These are phyloP conservation scores for Pseudomyrmex gracilis DNA, from an alignment of 1,140 invertebrate species.

Conservation along the genomic window DNA sequence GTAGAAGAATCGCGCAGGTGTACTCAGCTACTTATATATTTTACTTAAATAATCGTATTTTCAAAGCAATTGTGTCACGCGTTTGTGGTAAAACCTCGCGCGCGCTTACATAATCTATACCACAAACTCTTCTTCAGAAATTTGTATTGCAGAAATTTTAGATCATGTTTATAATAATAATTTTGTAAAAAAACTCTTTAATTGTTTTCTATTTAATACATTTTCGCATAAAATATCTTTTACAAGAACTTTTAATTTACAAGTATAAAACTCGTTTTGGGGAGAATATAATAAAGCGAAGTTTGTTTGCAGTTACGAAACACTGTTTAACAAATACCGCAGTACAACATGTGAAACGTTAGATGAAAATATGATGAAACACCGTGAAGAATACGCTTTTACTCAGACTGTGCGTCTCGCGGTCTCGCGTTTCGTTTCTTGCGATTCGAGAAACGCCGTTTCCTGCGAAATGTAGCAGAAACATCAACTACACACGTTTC, in stretches of 20 bases:
- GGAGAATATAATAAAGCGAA: too few species aligned
- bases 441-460: neutral
- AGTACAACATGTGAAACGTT: too few species aligned
- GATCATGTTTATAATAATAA: neutral
- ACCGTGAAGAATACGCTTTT: neutral
- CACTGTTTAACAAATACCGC: too few species aligned
- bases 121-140: neutral
- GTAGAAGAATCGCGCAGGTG: conserved; percentile 1
- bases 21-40: neutral
- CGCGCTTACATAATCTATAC: neutral
- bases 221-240: neutral
- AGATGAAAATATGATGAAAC: too few species aligned
- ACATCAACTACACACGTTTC: neutral
- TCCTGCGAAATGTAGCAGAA: neutral
- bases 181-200: neutral
- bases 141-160: neutral
- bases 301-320: too few species aligned
- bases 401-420: neutral
- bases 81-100: neutral
- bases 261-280: too few species aligned
- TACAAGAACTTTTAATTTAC: neutral
- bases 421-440: neutral
- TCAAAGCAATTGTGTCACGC: neutral
- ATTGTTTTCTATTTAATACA: too few species aligned
- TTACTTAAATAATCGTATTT: neutral